A percentile compares a stretch with the other conserved stretches of the same genome.
These are phyloP conservation scores for Palythoa caribaeorum DNA, from an alignment of 92 coral and sea anemone species.

Conservation along the genomic window DNA sequence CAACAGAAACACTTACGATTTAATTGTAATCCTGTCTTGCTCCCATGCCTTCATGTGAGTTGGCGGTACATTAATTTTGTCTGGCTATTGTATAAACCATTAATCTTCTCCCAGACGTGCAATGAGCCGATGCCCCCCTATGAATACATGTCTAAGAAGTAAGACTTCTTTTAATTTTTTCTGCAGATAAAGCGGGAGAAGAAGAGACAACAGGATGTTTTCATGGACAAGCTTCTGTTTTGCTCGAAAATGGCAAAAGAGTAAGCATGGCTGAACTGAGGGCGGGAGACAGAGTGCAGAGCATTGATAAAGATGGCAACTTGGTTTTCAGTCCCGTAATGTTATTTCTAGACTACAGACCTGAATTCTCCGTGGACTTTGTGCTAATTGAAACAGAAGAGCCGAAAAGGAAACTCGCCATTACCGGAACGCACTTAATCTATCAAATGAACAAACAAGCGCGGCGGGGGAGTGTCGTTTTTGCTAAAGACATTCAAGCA, in stretches of 20 bases:
- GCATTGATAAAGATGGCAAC: conserved; percentile 66
- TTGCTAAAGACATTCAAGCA: conserved; percentile 73
- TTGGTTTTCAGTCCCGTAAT: conserved; percentile 82
- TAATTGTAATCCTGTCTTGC: conserved; percentile 14
- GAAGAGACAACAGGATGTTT: conserved; percentile 62
- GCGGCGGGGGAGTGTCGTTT: conserved; percentile 63
- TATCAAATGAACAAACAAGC: conserved; percentile 88
- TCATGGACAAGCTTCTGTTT: conserved; percentile 69
- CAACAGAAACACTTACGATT: conserved; percentile 20
- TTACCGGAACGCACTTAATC: conserved; percentile 90
- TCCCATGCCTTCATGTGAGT: neutral
- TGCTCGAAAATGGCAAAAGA: conserved; percentile 61
- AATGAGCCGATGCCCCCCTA: neutral
- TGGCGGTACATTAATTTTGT: conserved; percentile 8
- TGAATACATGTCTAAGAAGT: conserved; percentile 10
- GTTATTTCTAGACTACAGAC: conserved; percentile 88
- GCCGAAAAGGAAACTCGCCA: conserved; percentile 73
- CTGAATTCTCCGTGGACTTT: conserved; percentile 56
- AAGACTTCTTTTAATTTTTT: neutral
- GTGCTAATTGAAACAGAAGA: conserved; percentile 71
- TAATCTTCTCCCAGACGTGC: conserved; percentile 27
- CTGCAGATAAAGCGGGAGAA: conserved; percentile 59
- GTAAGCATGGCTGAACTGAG: conserved; percentile 69
- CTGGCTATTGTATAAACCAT: conserved; percentile 39
- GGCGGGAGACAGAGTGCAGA: conserved; percentile 78